These are phyloP conservation scores for Alligator mississippiensis DNA, from an alignment of 2,113 vertebrate genomes.

Conservation along the genomic window DNA sequence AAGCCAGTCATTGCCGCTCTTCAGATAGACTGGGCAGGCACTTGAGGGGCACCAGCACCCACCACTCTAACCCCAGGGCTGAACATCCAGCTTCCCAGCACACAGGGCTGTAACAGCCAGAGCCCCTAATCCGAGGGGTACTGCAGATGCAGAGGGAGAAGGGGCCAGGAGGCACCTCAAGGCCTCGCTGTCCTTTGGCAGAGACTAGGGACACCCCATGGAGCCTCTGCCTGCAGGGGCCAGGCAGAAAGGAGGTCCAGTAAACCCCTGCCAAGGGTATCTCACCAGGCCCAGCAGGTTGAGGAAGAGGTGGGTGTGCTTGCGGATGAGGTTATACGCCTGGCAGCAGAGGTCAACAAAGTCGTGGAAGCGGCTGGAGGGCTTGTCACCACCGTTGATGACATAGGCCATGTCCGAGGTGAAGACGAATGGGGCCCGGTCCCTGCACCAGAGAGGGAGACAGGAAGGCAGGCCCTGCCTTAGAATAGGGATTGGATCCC, in stretches of 20 bases:
- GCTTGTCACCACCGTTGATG: constrained; percentile 97
- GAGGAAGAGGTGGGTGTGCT: constrained; percentile 97
- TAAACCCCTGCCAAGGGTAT: accelerated
- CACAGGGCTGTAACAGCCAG: neutral
- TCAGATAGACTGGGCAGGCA: neutral
- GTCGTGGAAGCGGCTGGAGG: constrained; percentile 97
- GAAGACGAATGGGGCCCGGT: constrained; percentile 97
- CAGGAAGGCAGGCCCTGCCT: neutral
- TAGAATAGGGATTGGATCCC: neutral
- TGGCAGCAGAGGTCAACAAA: constrained; percentile 98
- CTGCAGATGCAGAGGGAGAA: neutral
- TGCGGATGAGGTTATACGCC: constrained; percentile 98
- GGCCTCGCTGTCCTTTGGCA: neutral
- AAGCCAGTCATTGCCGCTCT: neutral
- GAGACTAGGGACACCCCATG: too few relatives aligned
- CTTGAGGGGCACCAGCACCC: neutral
- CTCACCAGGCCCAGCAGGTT: constrained; percentile 96
- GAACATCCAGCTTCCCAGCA: neutral
- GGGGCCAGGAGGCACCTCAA: neutral
- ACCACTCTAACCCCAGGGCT: neutral
- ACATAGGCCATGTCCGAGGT: constrained; percentile 99
- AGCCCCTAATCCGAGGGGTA: too few relatives aligned
- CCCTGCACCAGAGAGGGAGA: constrained; percentile 74
- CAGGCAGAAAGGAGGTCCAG: too few relatives aligned
- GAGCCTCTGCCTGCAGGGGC: neutral